Conservation (phyloP, 2,888 invertebrate genomes). For the Geotrupes spiniger region DNA sequence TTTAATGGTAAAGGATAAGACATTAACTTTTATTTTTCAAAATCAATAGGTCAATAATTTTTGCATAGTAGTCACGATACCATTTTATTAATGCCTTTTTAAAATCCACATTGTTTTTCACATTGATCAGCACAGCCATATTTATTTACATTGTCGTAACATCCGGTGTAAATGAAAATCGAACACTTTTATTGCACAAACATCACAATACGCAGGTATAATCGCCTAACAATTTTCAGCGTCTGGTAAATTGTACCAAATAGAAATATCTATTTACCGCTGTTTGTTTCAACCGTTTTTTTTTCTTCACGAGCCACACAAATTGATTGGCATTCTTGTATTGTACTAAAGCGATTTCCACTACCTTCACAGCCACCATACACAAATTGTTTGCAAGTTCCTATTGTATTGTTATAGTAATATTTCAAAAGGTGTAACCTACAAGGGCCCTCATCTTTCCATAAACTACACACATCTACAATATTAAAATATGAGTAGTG, state of each 20-base stretch:
- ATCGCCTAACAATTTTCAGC: no score
- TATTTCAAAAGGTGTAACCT: slow-evolving; percentile 62
- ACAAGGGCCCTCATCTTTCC: slow-evolving; percentile 70
- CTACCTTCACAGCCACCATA: slow-evolving; percentile 86
- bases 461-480: slow-evolving; percentile 70
- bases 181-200: no score
- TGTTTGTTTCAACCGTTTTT: slow-evolving; percentile 38
- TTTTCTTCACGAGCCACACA: slow-evolving; percentile 64
- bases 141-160: no score
- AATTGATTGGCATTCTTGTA: slow-evolving; percentile 70
- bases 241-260: not conserved
- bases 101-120: no score
- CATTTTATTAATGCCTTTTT: no score
- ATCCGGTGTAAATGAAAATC: no score
- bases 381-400: slow-evolving; percentile 66
- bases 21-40: no score
- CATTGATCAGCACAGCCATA: no score
- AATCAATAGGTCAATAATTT: no score
- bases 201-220: no score
- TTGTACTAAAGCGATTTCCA: slow-evolving; percentile 75
- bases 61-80: no score
- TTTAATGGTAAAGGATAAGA: no score
- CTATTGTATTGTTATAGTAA: slow-evolving; percentile 63
- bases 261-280: slow-evolving; percentile 43
- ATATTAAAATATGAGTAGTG: slow-evolving; percentile 5